Evolutionary conservation across 2,113 vertebrate genomes (phyloP), one percentile per base, ranked within the genome.

Genomic region (Megaceryle torquata): DNA sequence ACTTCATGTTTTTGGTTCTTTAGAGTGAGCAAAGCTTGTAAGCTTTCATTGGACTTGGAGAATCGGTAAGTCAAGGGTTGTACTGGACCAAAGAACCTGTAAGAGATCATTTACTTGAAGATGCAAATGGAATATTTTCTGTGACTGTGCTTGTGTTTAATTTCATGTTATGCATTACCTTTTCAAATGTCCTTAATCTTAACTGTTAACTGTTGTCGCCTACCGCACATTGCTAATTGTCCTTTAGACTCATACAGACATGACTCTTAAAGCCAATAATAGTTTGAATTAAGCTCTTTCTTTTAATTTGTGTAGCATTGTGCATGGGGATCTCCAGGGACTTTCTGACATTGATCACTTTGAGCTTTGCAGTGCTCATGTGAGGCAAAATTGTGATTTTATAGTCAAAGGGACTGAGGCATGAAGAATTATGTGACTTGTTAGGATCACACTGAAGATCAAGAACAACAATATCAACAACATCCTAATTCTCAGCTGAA

Each of bases 1-100:
- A 67, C 79, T 85, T 94, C 96, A 37, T 98, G 95, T 35, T 39
- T 93, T 76, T 98, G 97, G 96, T 44, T 89, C 72, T 97, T 96
- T 80, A 92, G 90, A 83, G 74, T 95, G 31, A 94, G 72, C 24
- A 44, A 89, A 68, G 33, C 31, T 59, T 98, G 97, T 84, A 85
- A 92, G 53, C 57, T 65, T 74, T 94, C 78, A 69, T 12, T 96
- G 5, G 82, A 96, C 63, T 89, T 67, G 1, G 50, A 91, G 54
- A 94, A 95, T 57, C 61, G 70, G 97, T 97, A 94, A 95, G 96
- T 91, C 29, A 86, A 71, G 10, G 33, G 6, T 57, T n/a, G 22
- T 64, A 57, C 17, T 43, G 33, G 48, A 93, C 81, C 60, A 75
- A 86, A 94, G 76, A 68, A 33, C 28, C 21, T 90, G 35, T 35